Base-by-base conservation (phyloP, 2,888 invertebrate species). In the Pandemis corylana region DNA sequence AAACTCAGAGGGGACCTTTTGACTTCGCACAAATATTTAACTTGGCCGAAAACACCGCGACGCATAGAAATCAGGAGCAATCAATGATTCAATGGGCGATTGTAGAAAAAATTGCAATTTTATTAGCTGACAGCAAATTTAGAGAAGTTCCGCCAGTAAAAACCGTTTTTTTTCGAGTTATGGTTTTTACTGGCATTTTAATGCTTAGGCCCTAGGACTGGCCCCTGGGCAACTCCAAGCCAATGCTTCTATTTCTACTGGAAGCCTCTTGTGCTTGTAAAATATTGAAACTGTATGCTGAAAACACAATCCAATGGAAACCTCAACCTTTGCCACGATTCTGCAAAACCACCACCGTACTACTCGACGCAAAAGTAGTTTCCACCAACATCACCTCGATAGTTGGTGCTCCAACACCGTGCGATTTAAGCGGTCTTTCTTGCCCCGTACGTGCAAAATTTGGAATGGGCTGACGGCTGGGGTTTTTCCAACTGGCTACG, bases 11-110 rank as follows among this genome's bases (percentile, higher is more conserved):
- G 79, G 82, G 83, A 83, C 84, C 84, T 85, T 80, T 78, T 80
- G 85, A 83, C 84, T 84, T 83, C 78, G 86, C 82, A 83, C 87
- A 87, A 89, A 90, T 90, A 88, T 90, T 90, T 89, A 85, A 85
- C 81, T 86, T 83, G 82, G 82, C 83, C 82, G 81, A 82, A 84
- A 82, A 80, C 79, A 84, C 85, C 84, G 84, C 81, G 84, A 80
- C 83, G 84, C 83, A 84, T 83, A 81, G 83, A 81, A 85, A 84
- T 82, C 82, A 82, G 80, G 78, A 76, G 64, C 71, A 74, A 74
- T 74, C 74, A 74, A 66, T 68, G 72, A 53, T 70, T 74, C 74
- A 68, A 76, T 73, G 75, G 75, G 63, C 70, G 7, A 68, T 59
- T 64, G 53, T 51, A 9, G 59, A 68, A 61, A 42, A 66, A 53